phyloP scores from a whole-genome alignment of 2,888 invertebrate species.

The Melanostoma mellinum region DNA sequence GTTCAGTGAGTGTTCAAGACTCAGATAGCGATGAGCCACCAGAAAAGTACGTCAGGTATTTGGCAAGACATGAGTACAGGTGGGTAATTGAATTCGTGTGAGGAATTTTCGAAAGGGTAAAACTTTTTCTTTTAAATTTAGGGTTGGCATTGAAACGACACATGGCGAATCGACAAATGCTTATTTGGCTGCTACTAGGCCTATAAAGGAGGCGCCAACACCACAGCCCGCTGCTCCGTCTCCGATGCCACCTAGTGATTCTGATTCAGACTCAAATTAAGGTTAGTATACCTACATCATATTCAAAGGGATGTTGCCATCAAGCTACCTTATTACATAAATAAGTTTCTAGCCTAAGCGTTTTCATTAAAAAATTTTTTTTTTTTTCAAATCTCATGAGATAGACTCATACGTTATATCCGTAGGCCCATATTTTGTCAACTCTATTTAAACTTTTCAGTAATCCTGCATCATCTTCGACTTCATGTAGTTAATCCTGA shows the following conservation, averaged over 20 bases:
- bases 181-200: slow-evolving; percentile 86
- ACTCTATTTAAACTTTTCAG: no score
- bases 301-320: no score
- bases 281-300: slow-evolving; percentile 30
- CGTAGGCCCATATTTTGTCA: no score
- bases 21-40: slow-evolving; percentile 95
- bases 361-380: no score
- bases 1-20: slow-evolving; percentile 95
- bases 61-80: slow-evolving; percentile 97
- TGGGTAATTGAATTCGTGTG: slow-evolving; percentile 79
- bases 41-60: slow-evolving; percentile 98
- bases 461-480: no score
- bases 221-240: slow-evolving; percentile 80
- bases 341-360: no score
- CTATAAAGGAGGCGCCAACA: slow-evolving; percentile 79
- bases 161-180: slow-evolving; percentile 88
- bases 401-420: no score
- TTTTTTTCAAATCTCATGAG: no score
- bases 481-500: no score
- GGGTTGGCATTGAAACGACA: slow-evolving; percentile 95
- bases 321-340: no score
- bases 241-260: slow-evolving; percentile 83
- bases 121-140: slow-evolving; percentile 77
- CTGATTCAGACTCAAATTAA: slow-evolving; percentile 84
- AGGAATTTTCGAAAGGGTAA: not conserved